Evolutionary conservation across 2,888 invertebrate species (phyloP).

Genomic region (Drosophila heteroneura): DNA sequence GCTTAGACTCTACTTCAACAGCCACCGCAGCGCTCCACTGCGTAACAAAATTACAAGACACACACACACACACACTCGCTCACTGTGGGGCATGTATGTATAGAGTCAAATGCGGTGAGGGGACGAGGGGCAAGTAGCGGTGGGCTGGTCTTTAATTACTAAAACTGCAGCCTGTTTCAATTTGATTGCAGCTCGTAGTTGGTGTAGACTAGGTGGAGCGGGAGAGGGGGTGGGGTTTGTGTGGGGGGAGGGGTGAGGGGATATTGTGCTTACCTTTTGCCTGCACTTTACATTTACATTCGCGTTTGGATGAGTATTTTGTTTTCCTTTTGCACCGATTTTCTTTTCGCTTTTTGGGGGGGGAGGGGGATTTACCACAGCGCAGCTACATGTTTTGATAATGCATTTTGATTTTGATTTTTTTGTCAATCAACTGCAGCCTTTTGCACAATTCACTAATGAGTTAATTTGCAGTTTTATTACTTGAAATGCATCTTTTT

Average conservation of each 20-base stretch:
- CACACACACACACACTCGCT: constrained; percentile 42
- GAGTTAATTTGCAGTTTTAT: constrained; percentile 17
- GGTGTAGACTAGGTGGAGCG: constrained; percentile 23
- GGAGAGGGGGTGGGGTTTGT: constrained; percentile 6
- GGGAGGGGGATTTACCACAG: constrained; percentile 21
- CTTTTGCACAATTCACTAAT: constrained; percentile 38
- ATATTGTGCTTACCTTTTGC: constrained; percentile 66
- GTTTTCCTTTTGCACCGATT: constrained; percentile 67
- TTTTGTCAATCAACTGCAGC: constrained; percentile 25
- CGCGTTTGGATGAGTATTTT: constrained; percentile 66
- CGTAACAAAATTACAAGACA: constrained; percentile 75
- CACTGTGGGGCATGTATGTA: constrained; percentile 33
- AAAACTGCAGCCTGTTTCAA: constrained; percentile 55
- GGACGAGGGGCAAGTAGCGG: constrained; percentile 9
- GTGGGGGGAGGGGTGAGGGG: constrained; percentile 18
- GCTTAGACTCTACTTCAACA: constrained; percentile 70
- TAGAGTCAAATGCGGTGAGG: constrained; percentile 8
- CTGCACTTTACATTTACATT: constrained; percentile 68
- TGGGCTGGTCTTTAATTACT: constrained; percentile 65
- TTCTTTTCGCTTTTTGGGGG: constrained; percentile 42
- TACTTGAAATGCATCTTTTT: constrained; percentile 49
- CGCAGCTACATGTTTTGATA: constrained; percentile 51
- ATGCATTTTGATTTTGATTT: constrained; percentile 32
- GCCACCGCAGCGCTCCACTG: constrained; percentile 67
- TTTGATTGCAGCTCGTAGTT: constrained; percentile 54